Evolutionary conservation across 2,888 invertebrate genomes (phyloP).

Genomic region (Eremobia ochroleuca): DNA sequence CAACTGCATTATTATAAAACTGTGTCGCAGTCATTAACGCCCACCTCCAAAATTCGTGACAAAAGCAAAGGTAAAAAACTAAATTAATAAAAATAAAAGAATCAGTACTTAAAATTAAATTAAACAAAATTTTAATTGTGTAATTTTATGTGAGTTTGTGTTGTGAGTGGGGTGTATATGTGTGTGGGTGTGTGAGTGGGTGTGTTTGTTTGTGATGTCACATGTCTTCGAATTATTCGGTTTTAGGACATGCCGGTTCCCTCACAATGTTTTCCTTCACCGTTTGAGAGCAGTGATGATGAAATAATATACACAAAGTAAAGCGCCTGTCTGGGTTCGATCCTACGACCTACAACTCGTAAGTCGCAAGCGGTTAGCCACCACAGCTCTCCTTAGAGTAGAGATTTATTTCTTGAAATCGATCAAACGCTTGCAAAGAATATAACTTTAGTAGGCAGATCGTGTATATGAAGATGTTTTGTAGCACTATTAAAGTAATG

Average conservation of each 20-base stretch:
- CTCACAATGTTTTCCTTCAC: not conserved
- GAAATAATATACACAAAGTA: not conserved
- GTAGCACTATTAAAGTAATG: constrained; percentile 45
- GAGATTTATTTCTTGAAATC: not conserved
- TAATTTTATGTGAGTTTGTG: too few species aligned
- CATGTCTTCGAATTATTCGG: not conserved
- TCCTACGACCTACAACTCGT: not conserved
- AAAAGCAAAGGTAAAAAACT: too few species aligned
- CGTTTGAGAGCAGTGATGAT: not conserved
- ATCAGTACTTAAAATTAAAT: too few species aligned
- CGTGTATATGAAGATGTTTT: constrained; percentile 17
- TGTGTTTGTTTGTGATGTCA: too few species aligned
- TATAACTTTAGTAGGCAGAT: not conserved
- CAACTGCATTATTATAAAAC: too few species aligned
- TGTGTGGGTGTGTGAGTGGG: too few species aligned
- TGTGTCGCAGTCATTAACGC: too few species aligned
- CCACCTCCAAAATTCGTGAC: too few species aligned
- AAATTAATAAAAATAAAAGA: too few species aligned
- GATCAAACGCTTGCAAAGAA: not conserved
- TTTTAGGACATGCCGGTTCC: not conserved
- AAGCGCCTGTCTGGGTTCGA: not conserved
- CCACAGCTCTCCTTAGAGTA: not conserved
- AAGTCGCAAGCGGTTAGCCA: too few species aligned
- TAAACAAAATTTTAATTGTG: too few species aligned
- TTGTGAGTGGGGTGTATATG: too few species aligned